Evolutionary conservation across 2,113 vertebrate genomes (phyloP), one percentile per base, ranked within the genome.

Genomic region (Piaya cayana): DNA sequence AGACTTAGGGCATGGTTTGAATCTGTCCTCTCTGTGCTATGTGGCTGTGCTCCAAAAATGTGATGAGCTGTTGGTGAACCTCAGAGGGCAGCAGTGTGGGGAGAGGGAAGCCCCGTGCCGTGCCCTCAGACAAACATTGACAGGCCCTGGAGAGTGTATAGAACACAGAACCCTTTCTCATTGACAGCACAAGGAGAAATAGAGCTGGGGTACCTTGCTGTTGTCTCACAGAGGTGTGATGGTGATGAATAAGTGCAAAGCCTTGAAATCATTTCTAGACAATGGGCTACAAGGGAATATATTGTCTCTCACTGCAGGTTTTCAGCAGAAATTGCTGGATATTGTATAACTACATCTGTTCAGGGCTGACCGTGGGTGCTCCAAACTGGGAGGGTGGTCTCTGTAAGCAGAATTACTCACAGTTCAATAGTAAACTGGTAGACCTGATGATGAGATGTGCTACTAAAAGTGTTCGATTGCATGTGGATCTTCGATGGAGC

Each of bases 111-210:
- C 43, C 32, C 59, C 8, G 5, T 9, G 30, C 60, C 34, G 25
- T 18, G 26, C 9, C 13, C 42, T 45, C 0, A 6, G 69, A 1
- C 64, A 2, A 32, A 22, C 7, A 2, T 7, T 0, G 0, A 29
- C 19, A 30, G 45, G 15, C 23, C 21, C 2, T 0, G 1, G 63
- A 2, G 0, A 3, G 39, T 0, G 0, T 13, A 1, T 5, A 22
- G 43, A 36, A 19, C 55, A 22, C 10, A 27, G 27, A 80, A 15
- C 39, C 22, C 59, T 52, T 26, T 36, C 43, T 78, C 45, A 18
- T 2, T 39, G 85, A 8, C 22, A 34, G 0, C 23, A 2, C 0
- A 0, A 27, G 60, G n/a, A 86, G 30, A n/a, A 62, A 11, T 4
- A 42, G 75, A 52, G 90, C 17, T 0, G 16, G 27, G 34, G 43